A percentile compares a stretch with the other conserved stretches of the same genome.
Conservation (phyloP, 2,113 vertebrate genomes). For the Pithys albifrons region DNA sequence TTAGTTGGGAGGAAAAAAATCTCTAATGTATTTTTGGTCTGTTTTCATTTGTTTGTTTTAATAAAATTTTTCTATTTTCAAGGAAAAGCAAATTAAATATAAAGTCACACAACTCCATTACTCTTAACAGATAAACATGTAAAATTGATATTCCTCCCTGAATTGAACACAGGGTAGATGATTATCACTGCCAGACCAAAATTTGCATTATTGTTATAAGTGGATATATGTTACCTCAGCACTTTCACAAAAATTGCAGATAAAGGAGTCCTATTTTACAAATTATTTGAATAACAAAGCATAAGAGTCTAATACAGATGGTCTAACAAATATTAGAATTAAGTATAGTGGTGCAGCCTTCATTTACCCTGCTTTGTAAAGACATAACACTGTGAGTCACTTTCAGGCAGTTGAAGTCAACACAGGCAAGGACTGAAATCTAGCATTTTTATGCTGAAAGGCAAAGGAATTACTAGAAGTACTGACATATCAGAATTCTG, state of each 20-base stretch:
- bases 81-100: not conserved
- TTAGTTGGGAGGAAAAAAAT: accelerated
- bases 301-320: not conserved
- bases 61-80: not conserved
- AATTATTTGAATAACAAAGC: not conserved
- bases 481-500: not conserved
- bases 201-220: not conserved
- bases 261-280: not conserved
- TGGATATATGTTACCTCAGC: not conserved
- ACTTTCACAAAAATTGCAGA: not conserved
- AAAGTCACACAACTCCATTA: not conserved
- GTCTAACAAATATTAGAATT: not conserved
- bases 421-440: not conserved
- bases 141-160: not conserved
- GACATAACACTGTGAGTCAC: not conserved
- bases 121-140: not conserved
- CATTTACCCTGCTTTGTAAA: not conserved
- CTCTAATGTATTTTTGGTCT: not conserved
- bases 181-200: not conserved
- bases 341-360: not conserved
- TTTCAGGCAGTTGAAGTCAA: not conserved
- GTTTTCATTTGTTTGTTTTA: not conserved
- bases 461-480: not conserved
- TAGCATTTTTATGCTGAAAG: not conserved
- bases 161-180: not conserved